A percentile compares a stretch with the other conserved stretches of the same genome.
Evolutionary conservation across 2,797 vertebrate species (phyloP).

Genomic region (Staurois parvus): DNA sequence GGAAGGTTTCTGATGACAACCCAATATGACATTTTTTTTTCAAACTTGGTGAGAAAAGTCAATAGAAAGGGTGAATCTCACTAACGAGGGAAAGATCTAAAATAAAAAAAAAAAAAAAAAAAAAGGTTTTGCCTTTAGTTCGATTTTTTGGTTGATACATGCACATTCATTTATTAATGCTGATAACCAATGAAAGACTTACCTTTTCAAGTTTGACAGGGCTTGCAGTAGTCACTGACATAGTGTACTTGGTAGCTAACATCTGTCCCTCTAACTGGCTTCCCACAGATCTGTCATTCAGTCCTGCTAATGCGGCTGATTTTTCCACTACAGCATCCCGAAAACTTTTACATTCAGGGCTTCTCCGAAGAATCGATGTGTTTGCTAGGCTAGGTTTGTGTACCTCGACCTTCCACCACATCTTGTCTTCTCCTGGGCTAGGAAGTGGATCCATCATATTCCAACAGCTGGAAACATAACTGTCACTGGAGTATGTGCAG

Average conservation of each 20-base stretch:
- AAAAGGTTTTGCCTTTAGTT: too few species aligned
- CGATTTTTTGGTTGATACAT: too few species aligned
- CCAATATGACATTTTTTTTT: too few species aligned
- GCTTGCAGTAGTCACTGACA: conserved; percentile 34
- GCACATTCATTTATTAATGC: background rate
- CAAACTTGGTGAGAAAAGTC: too few species aligned
- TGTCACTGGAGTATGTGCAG: conserved; percentile 11
- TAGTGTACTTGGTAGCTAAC: conserved; percentile 32
- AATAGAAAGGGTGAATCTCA: too few species aligned
- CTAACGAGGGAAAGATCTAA: too few species aligned
- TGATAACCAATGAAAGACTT: background rate
- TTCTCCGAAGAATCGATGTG: conserved; percentile 22
- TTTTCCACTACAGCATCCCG: conserved; percentile 34
- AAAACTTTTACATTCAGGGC: conserved; percentile 50
- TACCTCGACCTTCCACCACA: conserved; percentile 48
- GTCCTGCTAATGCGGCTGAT: conserved; percentile 35
- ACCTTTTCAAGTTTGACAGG: conserved; percentile 56
- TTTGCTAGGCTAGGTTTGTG: conserved; percentile 22
- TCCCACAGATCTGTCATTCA: background rate
- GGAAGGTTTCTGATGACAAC: too few species aligned
- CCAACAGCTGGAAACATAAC: conserved; percentile 45
- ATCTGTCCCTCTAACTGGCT: conserved; percentile 18
- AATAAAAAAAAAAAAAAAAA: too few species aligned
- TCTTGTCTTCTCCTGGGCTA: conserved; percentile 20
- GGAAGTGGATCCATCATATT: conserved; percentile 38